Evolutionary conservation across 2,797 vertebrate species (phyloP).

Genomic region (Buphagus erythrorhynchus): DNA sequence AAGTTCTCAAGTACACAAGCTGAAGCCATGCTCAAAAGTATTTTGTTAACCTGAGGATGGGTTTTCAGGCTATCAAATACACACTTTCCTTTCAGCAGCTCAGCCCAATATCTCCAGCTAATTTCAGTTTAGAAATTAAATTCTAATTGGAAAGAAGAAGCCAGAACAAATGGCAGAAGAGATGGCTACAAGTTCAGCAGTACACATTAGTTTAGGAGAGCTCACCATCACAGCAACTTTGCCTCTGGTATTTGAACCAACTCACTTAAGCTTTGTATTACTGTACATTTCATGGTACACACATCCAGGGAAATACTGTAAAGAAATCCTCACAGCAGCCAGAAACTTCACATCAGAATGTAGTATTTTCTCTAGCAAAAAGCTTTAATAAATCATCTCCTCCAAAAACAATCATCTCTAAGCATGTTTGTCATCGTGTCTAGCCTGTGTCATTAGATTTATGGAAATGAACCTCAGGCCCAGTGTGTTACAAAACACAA

Average conservation of each 20-base stretch:
- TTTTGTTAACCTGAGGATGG: neutral
- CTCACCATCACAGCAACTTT: neutral
- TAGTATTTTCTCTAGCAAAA: neutral
- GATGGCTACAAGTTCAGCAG: neutral
- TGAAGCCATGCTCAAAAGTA: neutral
- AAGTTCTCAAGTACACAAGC: neutral
- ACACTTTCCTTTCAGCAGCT: neutral
- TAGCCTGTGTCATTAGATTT: neutral
- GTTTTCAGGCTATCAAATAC: neutral
- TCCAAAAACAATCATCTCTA: neutral
- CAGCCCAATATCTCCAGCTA: neutral
- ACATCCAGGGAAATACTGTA: neutral
- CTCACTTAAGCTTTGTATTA: neutral
- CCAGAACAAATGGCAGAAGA: neutral
- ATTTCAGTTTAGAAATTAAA: neutral
- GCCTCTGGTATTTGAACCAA: neutral
- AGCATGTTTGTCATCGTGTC: neutral
- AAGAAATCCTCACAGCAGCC: neutral
- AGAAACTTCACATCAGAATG: neutral
- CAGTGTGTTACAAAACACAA: neutral
- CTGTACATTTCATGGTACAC: neutral
- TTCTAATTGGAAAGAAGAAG: neutral
- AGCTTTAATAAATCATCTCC: neutral
- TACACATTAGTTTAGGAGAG: fast-evolving
- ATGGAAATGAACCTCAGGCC: neutral